These are phyloP conservation scores for Pandemis corylana DNA, from an alignment of 2,888 invertebrate species.

Conservation along the genomic window DNA sequence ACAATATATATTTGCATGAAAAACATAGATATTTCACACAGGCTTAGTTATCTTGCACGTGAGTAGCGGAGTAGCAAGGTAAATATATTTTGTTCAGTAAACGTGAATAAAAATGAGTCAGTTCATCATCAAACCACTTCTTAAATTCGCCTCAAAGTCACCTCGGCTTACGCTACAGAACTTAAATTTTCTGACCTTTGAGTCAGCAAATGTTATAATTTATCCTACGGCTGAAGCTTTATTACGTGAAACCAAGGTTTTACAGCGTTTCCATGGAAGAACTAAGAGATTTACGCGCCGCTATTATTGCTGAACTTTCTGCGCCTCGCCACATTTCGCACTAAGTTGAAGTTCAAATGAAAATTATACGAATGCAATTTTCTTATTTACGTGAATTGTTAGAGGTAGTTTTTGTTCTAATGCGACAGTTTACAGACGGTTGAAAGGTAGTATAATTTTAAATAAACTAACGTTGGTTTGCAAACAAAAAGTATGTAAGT, in stretches of 20 bases:
- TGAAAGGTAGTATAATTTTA: not conserved
- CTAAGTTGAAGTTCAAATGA: slow-evolving; percentile 49
- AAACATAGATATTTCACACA: too few relatives aligned
- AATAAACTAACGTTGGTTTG: not conserved
- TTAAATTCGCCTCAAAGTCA: too few relatives aligned
- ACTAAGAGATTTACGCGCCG: slow-evolving; percentile 58
- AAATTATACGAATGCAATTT: slow-evolving; percentile 58
- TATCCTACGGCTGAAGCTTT: slow-evolving; percentile 23
- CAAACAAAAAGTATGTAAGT: not conserved
- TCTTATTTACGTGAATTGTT: slow-evolving; percentile 57
- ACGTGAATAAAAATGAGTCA: too few relatives aligned
- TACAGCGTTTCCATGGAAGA: slow-evolving; percentile 51
- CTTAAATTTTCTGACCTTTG: not conserved
- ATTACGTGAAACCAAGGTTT: slow-evolving; percentile 45
- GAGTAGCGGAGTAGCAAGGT: too few relatives aligned
- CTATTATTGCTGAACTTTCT: slow-evolving; percentile 65
- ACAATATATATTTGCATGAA: too few relatives aligned
- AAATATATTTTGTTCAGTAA: too few relatives aligned
- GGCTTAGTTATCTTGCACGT: too few relatives aligned
- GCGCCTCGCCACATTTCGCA: slow-evolving; percentile 26
- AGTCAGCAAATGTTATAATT: slow-evolving; percentile 20
- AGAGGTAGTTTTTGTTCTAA: slow-evolving; percentile 45
- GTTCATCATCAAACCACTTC: too few relatives aligned
- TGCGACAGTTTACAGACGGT: slow-evolving; percentile 41
- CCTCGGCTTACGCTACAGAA: too few relatives aligned